Conservation (phyloP, 92 coral and sea anemone genomes). For the Nematostella vectensis region DNA sequence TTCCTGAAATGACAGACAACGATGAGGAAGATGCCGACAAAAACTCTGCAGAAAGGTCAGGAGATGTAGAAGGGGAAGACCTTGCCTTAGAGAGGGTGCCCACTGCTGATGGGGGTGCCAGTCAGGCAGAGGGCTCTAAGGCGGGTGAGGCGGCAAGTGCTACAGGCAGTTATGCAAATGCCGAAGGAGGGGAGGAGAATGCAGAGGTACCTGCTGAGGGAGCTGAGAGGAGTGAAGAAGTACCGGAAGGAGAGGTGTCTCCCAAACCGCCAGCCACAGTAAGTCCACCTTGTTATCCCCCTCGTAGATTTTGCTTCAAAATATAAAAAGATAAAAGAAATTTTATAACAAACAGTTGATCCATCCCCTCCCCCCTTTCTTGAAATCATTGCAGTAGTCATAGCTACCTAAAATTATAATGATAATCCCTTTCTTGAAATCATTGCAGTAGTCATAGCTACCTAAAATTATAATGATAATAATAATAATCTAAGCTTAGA, state of each 20-base stretch:
- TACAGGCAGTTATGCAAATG: conserved; percentile 19
- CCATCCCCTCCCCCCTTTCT: too few relatives aligned
- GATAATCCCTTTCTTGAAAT: too few relatives aligned
- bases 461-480: too few relatives aligned
- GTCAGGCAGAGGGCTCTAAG: conserved; percentile 34
- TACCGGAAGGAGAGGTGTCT: conserved; percentile 34
- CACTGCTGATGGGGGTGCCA: conserved; percentile 63
- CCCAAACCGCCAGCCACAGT: conserved; percentile 85
- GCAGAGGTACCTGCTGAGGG: conserved; percentile 58
- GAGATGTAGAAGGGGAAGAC: conserved; percentile 59
- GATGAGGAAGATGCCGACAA: conserved; percentile 56
- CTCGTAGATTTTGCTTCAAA: too few relatives aligned
- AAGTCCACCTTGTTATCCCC: conserved; percentile 20
- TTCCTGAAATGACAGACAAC: conserved; percentile 60
- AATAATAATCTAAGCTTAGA: too few relatives aligned
- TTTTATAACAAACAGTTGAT: too few relatives aligned
- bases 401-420: too few relatives aligned
- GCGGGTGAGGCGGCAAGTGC: conserved; percentile 16
- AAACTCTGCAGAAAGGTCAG: conserved; percentile 34
- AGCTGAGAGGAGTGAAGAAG: conserved; percentile 35
- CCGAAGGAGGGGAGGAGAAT: conserved; percentile 80
- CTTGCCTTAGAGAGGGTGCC: conserved; percentile 74
- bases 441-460: too few relatives aligned
- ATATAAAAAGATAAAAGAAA: too few relatives aligned
- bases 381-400: too few relatives aligned